Evolutionary conservation across 2,113 vertebrate genomes (phyloP).

Genomic region (Dinomys branickii): DNA sequence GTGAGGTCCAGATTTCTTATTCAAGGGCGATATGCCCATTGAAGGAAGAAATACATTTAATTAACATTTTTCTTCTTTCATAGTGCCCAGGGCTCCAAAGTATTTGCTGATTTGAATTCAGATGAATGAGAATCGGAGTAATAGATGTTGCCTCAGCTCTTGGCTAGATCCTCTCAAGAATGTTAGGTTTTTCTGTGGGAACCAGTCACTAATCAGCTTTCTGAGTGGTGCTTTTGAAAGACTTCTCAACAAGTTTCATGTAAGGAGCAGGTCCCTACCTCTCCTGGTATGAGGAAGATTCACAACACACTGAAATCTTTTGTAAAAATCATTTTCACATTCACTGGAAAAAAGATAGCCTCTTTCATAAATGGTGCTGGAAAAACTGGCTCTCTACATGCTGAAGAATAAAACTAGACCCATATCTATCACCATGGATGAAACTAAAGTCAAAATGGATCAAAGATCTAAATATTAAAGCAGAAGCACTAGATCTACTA

Average conservation of each 20-base stretch:
- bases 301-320: not conserved
- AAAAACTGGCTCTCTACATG: too few species aligned
- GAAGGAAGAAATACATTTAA: not conserved
- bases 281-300: not conserved
- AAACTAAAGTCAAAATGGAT: too few species aligned
- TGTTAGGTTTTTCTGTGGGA: not conserved
- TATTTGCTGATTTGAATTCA: constrained; percentile 11
- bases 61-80: not conserved
- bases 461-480: too few species aligned
- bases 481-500: too few species aligned
- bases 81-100: not conserved
- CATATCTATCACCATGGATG: too few species aligned
- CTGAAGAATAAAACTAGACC: too few species aligned
- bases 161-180: not conserved
- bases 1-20: not conserved
- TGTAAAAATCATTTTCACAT: not conserved
- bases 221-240: not conserved
- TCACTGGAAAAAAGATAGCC: too few species aligned
- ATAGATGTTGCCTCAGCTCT: not conserved
- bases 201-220: not conserved
- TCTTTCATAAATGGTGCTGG: too few species aligned
- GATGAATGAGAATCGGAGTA: not conserved
- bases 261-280: not conserved
- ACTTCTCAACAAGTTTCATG: not conserved
- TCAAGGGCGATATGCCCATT: not conserved